These are phyloP conservation scores for Coecobrya sp. DNA, from an alignment of 2,888 invertebrate species.

Conservation along the genomic window DNA sequence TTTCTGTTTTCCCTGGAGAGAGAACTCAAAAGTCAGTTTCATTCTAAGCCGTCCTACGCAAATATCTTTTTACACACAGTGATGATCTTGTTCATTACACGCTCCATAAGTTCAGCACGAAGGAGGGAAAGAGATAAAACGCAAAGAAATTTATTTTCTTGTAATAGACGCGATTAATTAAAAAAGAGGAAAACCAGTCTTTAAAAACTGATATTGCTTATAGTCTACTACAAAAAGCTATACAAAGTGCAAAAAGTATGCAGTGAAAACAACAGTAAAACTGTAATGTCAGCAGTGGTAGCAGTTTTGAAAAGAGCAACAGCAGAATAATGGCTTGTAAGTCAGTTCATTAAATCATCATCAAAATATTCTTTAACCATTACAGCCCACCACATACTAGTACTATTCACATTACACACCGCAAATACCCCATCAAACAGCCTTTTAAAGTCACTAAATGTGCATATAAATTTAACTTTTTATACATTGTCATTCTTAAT, in stretches of 20 bases:
- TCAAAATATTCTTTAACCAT: conserved; percentile 74
- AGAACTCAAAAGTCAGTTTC: conserved; percentile 2
- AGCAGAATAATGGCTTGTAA: conserved; percentile 68
- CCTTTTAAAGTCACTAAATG: conserved; percentile 69
- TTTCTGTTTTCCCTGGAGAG: conserved; percentile 33
- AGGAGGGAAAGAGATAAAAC: conserved; percentile 43
- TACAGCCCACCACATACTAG: conserved; percentile 58
- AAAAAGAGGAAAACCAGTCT: conserved; percentile 73
- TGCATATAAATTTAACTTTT: conserved; percentile 75
- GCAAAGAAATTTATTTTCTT: conserved; percentile 67
- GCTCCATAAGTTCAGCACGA: conserved; percentile 67
- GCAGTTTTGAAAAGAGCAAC: conserved; percentile 37
- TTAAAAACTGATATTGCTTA: conserved; percentile 31
- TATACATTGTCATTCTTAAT: conserved; percentile 78
- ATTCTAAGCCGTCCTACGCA: conserved; percentile 61
- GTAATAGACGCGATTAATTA: conserved; percentile 76
- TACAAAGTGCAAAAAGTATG: conserved; percentile 20
- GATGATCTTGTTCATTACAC: conserved; percentile 77
- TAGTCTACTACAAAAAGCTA: neutral
- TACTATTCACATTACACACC: neutral
- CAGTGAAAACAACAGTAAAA: neutral
- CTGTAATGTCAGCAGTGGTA: neutral
- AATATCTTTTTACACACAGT: conserved; percentile 55
- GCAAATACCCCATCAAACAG: conserved; percentile 63
- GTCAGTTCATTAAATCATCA: conserved; percentile 79